phyloP scores from a whole-genome alignment of 2,888 invertebrate species.

The Zonitis immaculata region DNA sequence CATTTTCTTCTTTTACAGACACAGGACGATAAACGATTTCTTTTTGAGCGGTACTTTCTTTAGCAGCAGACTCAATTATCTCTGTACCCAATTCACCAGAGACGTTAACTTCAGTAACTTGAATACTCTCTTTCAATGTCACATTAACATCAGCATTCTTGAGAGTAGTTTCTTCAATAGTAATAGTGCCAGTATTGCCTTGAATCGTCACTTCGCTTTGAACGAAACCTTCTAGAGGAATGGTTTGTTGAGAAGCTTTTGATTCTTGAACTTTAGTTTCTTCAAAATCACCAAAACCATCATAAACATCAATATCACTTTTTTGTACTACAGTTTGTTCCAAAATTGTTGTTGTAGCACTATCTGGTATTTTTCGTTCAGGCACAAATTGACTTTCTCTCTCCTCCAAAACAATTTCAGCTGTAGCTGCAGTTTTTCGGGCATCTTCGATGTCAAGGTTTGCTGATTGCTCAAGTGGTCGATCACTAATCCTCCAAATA shows the following conservation, averaged over 20 bases:
- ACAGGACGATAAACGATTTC: constrained; percentile 48
- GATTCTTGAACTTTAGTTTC: constrained; percentile 26
- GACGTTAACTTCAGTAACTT: constrained; percentile 43
- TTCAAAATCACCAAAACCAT: constrained; percentile 14
- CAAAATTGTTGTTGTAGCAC: constrained; percentile 11
- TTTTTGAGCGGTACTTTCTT: constrained; percentile 47
- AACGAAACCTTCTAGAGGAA: constrained; percentile 29
- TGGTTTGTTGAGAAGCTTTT: constrained; percentile 24
- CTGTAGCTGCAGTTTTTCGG: constrained; percentile 13
- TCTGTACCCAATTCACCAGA: constrained; percentile 45
- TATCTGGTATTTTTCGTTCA: constrained; percentile 26
- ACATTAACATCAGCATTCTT: constrained; percentile 39
- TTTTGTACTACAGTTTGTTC: constrained; percentile 12
- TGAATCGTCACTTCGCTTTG: constrained; percentile 29
- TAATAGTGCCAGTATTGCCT: constrained; percentile 25
- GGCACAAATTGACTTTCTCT: constrained; percentile 37
- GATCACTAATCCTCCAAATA: constrained; percentile 9
- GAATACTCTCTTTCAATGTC: constrained; percentile 41
- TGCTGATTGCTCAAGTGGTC: constrained; percentile 13
- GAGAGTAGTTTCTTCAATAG: constrained; percentile 31
- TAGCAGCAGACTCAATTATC: constrained; percentile 46
- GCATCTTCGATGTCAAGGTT: constrained; percentile 14
- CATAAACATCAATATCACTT: constrained; percentile 12
- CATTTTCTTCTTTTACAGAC: constrained; percentile 45
- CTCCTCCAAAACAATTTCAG: constrained; percentile 32